Percentiles rank a stretch among this genome's conserved stretches.
Evolutionary conservation across 92 coral and sea anemone species (phyloP).

Genomic region (Muricea muricata): DNA sequence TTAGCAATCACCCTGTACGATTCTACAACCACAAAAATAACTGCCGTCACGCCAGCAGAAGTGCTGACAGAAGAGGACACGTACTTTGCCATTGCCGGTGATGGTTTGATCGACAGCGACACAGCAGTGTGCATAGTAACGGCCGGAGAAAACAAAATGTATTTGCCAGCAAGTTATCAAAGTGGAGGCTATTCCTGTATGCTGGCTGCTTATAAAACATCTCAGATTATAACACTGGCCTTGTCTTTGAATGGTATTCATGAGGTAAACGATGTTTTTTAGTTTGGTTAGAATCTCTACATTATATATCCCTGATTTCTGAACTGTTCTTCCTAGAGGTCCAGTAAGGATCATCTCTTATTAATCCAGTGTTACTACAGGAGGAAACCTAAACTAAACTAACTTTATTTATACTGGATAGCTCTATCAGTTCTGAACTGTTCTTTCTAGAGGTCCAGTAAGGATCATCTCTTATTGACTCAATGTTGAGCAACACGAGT

Average conservation of each 20-base stretch:
- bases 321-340: too few relatives aligned
- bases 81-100: background rate
- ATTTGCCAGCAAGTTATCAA: background rate
- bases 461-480: too few relatives aligned
- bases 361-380: too few relatives aligned
- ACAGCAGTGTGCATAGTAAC: constrained; percentile 4
- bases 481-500: too few relatives aligned
- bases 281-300: too few relatives aligned
- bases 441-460: background rate
- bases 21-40: background rate
- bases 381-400: too few relatives aligned
- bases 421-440: background rate
- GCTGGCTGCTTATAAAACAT: background rate
- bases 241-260: constrained; percentile 26
- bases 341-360: too few relatives aligned
- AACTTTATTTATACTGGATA: background rate
- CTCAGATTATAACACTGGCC: background rate
- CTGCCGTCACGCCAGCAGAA: background rate
- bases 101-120: background rate
- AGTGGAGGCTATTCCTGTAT: background rate
- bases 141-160: background rate
- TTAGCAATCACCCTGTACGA: background rate
- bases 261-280: background rate
- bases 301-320: too few relatives aligned
- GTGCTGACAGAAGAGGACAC: background rate